These are phyloP conservation scores for Tyrophagus putrescentiae DNA, from an alignment of 1,140 invertebrate species.

Conservation along the genomic window DNA sequence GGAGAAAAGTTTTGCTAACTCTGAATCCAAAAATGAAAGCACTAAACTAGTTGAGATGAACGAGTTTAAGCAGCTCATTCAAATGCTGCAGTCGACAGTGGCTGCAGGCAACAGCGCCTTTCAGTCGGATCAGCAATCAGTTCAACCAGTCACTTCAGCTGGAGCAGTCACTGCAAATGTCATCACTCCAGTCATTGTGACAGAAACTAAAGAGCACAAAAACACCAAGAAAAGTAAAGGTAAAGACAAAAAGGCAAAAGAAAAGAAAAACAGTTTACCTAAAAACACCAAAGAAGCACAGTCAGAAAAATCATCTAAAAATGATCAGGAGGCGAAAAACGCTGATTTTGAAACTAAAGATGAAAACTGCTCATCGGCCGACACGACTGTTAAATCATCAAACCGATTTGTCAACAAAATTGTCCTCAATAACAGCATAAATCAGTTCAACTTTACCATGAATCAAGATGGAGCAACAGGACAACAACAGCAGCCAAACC, in stretches of 20 bases:
- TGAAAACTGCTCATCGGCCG: no score
- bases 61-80: not conserved
- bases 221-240: not conserved
- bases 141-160: not conserved
- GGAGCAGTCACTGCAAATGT: not conserved
- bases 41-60: not conserved
- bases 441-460: conserved; percentile 11
- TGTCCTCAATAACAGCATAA: not conserved
- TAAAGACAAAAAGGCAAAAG: not conserved
- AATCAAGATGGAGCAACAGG: not conserved
- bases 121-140: no score
- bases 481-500: not conserved
- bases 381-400: not conserved
- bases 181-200: not conserved
- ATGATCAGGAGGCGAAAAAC: no score
- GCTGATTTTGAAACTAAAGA: not conserved
- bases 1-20: no score
- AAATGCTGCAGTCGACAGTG: not conserved
- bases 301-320: not conserved
- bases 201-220: not conserved
- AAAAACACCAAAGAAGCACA: not conserved
- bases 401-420: conserved; percentile 17
- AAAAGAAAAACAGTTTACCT: not conserved
- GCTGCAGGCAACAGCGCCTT: no score
- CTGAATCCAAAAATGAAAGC: no score